phyloP scores from a whole-genome alignment of 2,888 invertebrate species.

The Tinea pellionella region DNA sequence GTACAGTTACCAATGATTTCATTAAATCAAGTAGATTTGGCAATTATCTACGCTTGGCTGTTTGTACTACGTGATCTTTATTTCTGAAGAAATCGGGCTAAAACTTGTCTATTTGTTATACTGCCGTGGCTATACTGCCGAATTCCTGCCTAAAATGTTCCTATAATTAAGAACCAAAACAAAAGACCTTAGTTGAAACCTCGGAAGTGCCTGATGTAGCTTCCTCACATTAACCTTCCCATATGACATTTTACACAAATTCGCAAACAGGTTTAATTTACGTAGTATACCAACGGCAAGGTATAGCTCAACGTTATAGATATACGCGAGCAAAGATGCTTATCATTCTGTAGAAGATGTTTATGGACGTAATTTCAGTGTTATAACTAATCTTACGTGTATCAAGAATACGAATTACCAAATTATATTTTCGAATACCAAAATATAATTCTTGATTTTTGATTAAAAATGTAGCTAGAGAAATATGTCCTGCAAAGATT shows the following conservation, averaged over 20 bases:
- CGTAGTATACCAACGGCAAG: constrained; percentile 15
- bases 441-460: too few species aligned
- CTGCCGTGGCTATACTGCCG: too few species aligned
- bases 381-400: not conserved
- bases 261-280: constrained; percentile 35
- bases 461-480: too few species aligned
- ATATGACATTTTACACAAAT: constrained; percentile 38
- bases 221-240: constrained; percentile 44
- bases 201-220: constrained; percentile 33
- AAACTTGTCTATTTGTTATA: too few species aligned
- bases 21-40: not conserved
- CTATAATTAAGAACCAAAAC: not conserved
- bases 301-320: not conserved
- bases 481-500: too few species aligned
- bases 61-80: not conserved
- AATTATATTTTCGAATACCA: too few species aligned
- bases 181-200: constrained; percentile 15
- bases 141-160: too few species aligned
- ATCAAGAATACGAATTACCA: too few species aligned
- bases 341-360: not conserved
- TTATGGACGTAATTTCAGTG: not conserved
- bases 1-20: not conserved
- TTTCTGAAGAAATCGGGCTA: too few species aligned
- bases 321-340: not conserved
- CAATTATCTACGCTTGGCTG: not conserved